Percentiles rank a stretch among this genome's conserved stretches.
These are phyloP conservation scores for Bolborhynchus lineola DNA, from an alignment of 2,113 vertebrate species.

Conservation along the genomic window DNA sequence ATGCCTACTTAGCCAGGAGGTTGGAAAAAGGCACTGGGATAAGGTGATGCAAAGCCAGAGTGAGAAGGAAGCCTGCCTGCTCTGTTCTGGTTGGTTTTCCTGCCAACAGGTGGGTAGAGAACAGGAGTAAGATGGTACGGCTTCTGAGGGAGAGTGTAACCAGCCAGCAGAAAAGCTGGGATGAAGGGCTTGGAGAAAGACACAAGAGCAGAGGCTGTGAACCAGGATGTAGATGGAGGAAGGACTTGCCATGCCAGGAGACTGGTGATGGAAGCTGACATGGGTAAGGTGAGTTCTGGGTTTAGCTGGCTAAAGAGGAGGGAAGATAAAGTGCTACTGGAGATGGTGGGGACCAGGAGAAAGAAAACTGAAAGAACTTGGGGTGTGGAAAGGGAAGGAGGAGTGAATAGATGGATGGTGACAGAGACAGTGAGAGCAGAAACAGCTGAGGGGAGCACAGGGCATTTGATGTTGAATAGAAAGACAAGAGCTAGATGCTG, in stretches of 20 bases:
- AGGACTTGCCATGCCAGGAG: background rate
- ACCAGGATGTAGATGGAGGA: background rate
- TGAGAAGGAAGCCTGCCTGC: background rate
- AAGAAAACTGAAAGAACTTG: background rate
- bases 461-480: background rate
- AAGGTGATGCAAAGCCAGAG: background rate
- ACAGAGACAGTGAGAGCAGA: background rate
- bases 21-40: background rate
- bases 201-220: background rate
- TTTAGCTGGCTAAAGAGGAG: background rate
- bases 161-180: background rate
- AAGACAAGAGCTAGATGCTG: background rate
- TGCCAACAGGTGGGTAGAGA: background rate
- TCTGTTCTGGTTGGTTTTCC: background rate
- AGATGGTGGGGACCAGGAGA: background rate
- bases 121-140: background rate
- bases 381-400: background rate
- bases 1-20: background rate
- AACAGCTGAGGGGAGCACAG: background rate
- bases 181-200: background rate
- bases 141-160: background rate
- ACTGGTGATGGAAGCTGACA: background rate
- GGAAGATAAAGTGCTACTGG: background rate
- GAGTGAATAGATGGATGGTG: background rate
- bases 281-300: background rate